Conservation (phyloP, 2,888 invertebrate genomes). For the Pammene fasciana region DNA sequence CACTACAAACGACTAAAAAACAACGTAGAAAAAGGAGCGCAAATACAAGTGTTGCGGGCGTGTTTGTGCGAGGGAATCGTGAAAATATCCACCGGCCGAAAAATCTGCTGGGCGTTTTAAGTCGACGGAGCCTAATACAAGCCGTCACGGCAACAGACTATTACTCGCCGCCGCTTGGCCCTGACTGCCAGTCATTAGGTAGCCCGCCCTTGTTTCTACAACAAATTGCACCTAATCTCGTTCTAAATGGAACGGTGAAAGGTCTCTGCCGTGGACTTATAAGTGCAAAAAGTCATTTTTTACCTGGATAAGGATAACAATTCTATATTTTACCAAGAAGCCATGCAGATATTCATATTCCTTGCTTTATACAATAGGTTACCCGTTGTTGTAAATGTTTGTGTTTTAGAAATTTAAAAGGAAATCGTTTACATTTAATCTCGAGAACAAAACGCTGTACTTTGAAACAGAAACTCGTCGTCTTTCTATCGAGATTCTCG, state of each 20-base stretch:
- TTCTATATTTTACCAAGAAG: background rate
- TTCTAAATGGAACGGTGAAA: constrained; percentile 51
- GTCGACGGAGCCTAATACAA: constrained; percentile 55
- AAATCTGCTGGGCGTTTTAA: constrained; percentile 47
- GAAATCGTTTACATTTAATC: constrained; percentile 6
- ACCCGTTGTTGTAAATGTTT: no score
- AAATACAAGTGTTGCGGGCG: constrained; percentile 36
- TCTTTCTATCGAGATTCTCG: no score
- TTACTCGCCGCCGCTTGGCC: constrained; percentile 56
- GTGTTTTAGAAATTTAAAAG: background rate
- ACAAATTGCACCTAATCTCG: constrained; percentile 58
- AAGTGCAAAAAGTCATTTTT: constrained; percentile 25
- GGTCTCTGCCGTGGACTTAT: constrained; percentile 35
- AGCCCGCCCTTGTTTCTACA: constrained; percentile 57
- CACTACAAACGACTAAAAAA: constrained; percentile 31
- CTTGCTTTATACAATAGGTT: no score
- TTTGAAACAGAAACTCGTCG: background rate
- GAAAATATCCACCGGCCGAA: constrained; percentile 44
- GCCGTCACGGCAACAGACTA: constrained; percentile 66
- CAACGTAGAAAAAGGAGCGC: constrained; percentile 21
- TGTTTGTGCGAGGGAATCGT: constrained; percentile 29
- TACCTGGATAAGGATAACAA: no score
- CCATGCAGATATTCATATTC: background rate
- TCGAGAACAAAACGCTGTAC: background rate
- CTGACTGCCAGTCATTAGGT: constrained; percentile 63